A percentile compares a stretch with the other conserved stretches of the same genome.
phyloP scores from a whole-genome alignment of 2,888 invertebrate genomes.

The Acanthosepion pharaonis region DNA sequence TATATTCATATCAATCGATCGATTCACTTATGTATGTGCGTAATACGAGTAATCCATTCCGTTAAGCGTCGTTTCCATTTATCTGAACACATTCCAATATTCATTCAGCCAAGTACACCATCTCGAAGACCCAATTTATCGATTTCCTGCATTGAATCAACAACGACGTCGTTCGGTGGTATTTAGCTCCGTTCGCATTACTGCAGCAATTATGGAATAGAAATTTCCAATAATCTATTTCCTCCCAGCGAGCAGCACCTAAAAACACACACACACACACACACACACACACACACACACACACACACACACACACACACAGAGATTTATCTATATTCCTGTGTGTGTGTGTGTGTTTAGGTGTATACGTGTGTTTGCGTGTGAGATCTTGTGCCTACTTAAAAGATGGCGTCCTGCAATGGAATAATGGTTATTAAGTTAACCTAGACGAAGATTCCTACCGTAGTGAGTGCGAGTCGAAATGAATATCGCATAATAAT shows the following conservation, averaged over 20 bases:
- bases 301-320: too few relatives aligned
- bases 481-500: too few relatives aligned
- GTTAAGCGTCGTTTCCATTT: conserved; percentile 9
- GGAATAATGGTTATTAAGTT: too few relatives aligned
- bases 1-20: not conserved
- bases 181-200: conserved; percentile 20
- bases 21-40: not conserved
- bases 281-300: not conserved
- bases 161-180: not conserved
- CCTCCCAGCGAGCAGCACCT: not conserved
- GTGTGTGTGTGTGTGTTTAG: not conserved
- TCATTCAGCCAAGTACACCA: not conserved
- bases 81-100: not conserved
- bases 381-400: not conserved
- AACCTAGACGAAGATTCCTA: too few relatives aligned
- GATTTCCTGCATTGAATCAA: conserved; percentile 9
- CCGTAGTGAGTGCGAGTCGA: too few relatives aligned
- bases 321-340: not conserved
- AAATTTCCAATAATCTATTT: conserved; percentile 23
- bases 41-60: conserved; percentile 20
- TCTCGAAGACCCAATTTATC: conserved; percentile 9
- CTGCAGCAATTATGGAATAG: conserved; percentile 9
- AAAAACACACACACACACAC: not conserved
- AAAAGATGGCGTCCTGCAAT: too few relatives aligned
- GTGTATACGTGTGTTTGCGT: not conserved